Evolutionary conservation across 2,888 invertebrate species (phyloP).

Genomic region (Euproctis similis): DNA sequence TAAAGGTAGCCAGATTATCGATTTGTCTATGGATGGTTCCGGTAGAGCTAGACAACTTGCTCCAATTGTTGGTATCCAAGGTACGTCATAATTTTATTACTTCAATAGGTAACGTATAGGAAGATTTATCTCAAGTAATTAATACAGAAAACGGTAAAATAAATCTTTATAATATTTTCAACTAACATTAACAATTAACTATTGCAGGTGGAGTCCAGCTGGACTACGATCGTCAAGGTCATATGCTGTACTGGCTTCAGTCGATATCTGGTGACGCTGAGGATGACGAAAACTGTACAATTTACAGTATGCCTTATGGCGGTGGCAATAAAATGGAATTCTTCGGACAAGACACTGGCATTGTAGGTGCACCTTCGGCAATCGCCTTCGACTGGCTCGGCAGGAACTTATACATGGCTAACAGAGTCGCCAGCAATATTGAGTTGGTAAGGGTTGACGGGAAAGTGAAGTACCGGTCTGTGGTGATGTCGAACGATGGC

Average conservation of each 20-base stretch:
- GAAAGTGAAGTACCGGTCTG: conserved; percentile 86
- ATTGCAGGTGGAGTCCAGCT: conserved; percentile 86
- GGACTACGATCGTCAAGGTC: conserved; percentile 92
- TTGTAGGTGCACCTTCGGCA: conserved; percentile 92
- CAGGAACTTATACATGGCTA: conserved; percentile 94
- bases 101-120: not conserved
- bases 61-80: conserved; percentile 88
- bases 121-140: too few relatives aligned
- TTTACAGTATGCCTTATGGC: conserved; percentile 88
- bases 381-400: conserved; percentile 98
- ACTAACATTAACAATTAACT: too few relatives aligned
- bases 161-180: too few relatives aligned
- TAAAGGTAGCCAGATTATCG: conserved; percentile 91
- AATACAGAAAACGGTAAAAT: too few relatives aligned
- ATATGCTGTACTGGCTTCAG: conserved; percentile 92
- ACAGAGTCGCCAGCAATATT: conserved; percentile 91
- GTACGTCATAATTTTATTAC: conserved; percentile 23
- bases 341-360: conserved; percentile 86
- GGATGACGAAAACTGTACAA: conserved; percentile 89
- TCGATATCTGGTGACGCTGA: conserved; percentile 79
- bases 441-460: conserved; percentile 92
- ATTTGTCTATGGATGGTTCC: conserved; percentile 85
- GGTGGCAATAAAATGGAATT: conserved; percentile 87
- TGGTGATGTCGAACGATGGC: conserved; percentile 93
- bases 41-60: conserved; percentile 86